phyloP scores from a whole-genome alignment of 2,113 vertebrate species.

The Lipophrys pholis region DNA sequence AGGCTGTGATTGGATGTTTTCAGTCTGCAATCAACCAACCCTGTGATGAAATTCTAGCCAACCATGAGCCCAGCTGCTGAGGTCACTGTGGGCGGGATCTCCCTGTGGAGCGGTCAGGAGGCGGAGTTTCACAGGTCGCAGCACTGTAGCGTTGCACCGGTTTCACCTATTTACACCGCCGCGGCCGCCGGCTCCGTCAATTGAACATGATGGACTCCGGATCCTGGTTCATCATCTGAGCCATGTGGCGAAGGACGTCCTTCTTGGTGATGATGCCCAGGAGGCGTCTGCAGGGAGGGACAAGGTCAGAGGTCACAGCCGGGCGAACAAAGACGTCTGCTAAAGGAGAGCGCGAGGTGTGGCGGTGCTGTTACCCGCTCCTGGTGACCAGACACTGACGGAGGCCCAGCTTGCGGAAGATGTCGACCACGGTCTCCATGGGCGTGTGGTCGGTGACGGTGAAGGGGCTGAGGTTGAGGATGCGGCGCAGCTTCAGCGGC shows the following conservation, averaged over 20 bases:
- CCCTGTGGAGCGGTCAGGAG: constrained; percentile 12
- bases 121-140: constrained; percentile 28
- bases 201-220: constrained; percentile 99
- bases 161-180: constrained; percentile 36
- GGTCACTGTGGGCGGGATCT: neutral
- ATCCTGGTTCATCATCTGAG: constrained; percentile 99
- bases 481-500: constrained; percentile 92
- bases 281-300: constrained; percentile 72
- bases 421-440: constrained; percentile 99
- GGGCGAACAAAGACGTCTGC: too few relatives aligned
- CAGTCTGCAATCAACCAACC: too few relatives aligned
- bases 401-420: constrained; percentile 97
- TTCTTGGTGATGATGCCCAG: constrained; percentile 94
- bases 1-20: too few relatives aligned
- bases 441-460: constrained; percentile 99
- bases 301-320: neutral
- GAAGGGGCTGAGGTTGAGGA: constrained; percentile 98
- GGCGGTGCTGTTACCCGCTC: constrained; percentile 87
- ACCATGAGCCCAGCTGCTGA: neutral
- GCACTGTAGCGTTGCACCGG: constrained; percentile 38
- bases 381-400: constrained; percentile 97
- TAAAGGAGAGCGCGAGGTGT: too few relatives aligned
- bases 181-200: constrained; percentile 60
- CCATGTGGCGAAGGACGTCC: constrained; percentile 98
- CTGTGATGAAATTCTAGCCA: too few relatives aligned